phyloP scores from a whole-genome alignment of 1,140 invertebrate species.

The Cyclargus thomasi region DNA sequence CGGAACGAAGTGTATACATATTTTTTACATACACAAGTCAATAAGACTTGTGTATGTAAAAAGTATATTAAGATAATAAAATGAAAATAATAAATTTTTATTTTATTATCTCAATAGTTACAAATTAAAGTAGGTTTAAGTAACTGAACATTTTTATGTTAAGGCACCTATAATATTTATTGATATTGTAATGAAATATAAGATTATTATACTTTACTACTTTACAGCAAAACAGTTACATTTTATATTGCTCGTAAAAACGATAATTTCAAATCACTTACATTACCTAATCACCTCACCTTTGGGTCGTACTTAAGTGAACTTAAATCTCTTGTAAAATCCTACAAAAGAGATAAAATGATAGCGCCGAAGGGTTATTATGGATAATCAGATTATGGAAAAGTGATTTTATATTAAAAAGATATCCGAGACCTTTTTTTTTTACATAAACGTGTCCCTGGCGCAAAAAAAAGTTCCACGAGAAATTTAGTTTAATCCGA shows the following conservation, averaged over 20 bases:
- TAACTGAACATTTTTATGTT: too few species aligned
- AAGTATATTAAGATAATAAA: too few species aligned
- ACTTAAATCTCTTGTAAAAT: conserved; percentile 9
- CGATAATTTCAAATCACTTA: conserved; percentile 10
- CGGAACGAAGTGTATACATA: too few species aligned
- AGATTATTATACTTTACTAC: background rate
- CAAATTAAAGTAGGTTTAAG: too few species aligned
- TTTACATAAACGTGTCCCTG: conserved; percentile 44
- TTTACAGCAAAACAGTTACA: background rate
- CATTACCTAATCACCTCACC: conserved; percentile 11
- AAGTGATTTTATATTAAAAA: conserved; percentile 53
- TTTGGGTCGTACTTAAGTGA: conserved; percentile 13
- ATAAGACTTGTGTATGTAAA: too few species aligned
- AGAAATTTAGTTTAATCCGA: conserved; percentile 52
- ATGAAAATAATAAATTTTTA: too few species aligned
- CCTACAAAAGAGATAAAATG: conserved; percentile 26
- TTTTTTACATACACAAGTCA: too few species aligned
- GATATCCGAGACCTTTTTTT: conserved; percentile 42
- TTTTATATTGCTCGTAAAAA: conserved; percentile 5
- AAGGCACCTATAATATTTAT: too few species aligned
- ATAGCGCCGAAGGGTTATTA: conserved; percentile 35
- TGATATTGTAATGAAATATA: background rate
- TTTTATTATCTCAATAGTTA: too few species aligned
- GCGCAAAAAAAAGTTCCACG: conserved; percentile 40
- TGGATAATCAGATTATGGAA: conserved; percentile 47